A percentile compares a stretch with the other conserved stretches of the same genome.
Conservation (phyloP, 2,888 invertebrate species). For the Drosophila stalkeri region DNA sequence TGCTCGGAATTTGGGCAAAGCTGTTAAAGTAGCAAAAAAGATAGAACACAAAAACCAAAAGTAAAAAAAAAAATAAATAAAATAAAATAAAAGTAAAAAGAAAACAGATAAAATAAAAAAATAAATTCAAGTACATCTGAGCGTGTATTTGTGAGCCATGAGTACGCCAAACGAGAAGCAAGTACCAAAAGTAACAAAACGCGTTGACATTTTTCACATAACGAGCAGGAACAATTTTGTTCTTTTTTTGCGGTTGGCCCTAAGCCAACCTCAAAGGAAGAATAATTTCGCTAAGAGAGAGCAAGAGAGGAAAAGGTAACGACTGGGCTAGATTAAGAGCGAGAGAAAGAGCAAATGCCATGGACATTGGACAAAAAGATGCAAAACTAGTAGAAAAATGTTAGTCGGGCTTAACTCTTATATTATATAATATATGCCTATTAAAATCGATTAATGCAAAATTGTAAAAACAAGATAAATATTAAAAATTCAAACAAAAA, state of each 20-base stretch:
- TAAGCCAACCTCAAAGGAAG: constrained; percentile 48
- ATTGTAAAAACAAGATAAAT: not conserved
- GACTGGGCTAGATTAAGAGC: not conserved
- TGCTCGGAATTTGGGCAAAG: constrained; percentile 62
- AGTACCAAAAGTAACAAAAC: constrained; percentile 34
- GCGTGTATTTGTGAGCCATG: constrained; percentile 17
- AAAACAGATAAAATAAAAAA: constrained; percentile 2
- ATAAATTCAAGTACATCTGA: constrained; percentile 21
- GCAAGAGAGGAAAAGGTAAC: not conserved
- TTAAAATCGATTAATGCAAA: not conserved
- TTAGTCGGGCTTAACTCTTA: not conserved
- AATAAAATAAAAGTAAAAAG: constrained; percentile 15
- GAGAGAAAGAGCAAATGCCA: constrained; percentile 17
- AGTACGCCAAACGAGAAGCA: constrained; percentile 14
- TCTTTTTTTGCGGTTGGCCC: constrained; percentile 31
- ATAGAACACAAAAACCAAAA: constrained; percentile 13
- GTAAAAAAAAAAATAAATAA: not conserved
- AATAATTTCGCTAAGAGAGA: not conserved
- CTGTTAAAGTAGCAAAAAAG: constrained; percentile 55
- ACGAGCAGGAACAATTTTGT: constrained; percentile 14
- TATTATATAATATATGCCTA: not conserved
- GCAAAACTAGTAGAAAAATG: not conserved
- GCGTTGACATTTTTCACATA: constrained; percentile 51
- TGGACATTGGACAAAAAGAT: constrained; percentile 17
- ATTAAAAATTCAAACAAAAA: not conserved